Evolutionary conservation across 2,888 invertebrate genomes (phyloP), one percentile per base, ranked within the genome.

Genomic region (Eilema caniola): DNA sequence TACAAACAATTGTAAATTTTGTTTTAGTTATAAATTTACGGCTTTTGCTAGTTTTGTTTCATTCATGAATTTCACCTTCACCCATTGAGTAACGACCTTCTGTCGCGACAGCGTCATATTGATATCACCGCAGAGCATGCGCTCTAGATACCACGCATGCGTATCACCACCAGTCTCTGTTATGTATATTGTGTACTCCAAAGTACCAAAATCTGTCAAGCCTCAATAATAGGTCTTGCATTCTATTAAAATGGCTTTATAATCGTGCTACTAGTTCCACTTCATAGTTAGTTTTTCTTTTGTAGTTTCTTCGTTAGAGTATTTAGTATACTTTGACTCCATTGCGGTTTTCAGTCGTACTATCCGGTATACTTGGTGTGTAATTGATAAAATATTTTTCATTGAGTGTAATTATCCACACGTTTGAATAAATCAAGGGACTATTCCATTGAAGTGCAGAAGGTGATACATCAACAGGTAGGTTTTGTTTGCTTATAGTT

Each of bases 61-160:
- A 95, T 94, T 94, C 93, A 94, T 92, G 82, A 85, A 83, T 83
- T 84, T 88, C 86, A 88, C 89, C 89, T 90, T 89, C 87, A 81
- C 80, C 88, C 93, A 94, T 93, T 94, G 92, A 93, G 86, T 71
- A 83, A 71, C 82, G 88, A 89, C 90, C 90, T 90, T 90, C 89
- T 74, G 78, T 85, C 80, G 77, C 71, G 80, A 74, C 85, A 81
- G 78, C 88, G 86, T 91, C 92, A 93, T 95, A 95, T 95, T 90
- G 95, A 95, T 92, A 92, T 85, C 88, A 83, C 81, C 73, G 59
- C 33, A 69, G 82, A 67, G 86, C 94, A 90, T 94, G 93, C 93
- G 93, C 90, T 72, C 53, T 84, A 10, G 28, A 70, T 3, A 5
- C 28, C 65, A 72, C 86, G 87, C 90, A 88, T 87, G 92, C 91